phyloP scores from a whole-genome alignment of 1,140 invertebrate species.

The Drosophila truncata region DNA sequence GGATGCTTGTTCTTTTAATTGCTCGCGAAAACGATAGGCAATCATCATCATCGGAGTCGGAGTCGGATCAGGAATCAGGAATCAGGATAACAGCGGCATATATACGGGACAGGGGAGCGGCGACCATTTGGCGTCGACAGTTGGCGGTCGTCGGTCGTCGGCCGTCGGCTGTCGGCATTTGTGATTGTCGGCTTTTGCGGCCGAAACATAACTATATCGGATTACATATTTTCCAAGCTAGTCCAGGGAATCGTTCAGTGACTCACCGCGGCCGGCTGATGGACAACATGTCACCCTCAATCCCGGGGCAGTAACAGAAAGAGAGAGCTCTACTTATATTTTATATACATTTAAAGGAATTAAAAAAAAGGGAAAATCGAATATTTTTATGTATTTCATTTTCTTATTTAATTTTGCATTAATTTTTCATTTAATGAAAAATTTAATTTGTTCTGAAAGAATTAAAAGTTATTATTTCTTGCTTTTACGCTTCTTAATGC shows the following conservation, averaged over 20 bases:
- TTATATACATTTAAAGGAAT: neutral
- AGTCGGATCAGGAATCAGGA: conserved; percentile 35
- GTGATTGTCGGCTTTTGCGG: conserved; percentile 78
- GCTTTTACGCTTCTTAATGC: conserved; percentile 57
- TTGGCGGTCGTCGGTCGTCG: conserved; percentile 37
- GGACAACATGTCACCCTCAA: conserved; percentile 27
- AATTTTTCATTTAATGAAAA: too few species aligned
- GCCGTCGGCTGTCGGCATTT: conserved; percentile 51
- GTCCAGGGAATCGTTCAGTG: neutral
- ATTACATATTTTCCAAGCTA: conserved; percentile 53
- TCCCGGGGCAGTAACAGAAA: neutral
- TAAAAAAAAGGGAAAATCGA: neutral
- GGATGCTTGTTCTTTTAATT: conserved; percentile 80
- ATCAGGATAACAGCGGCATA: conserved; percentile 26
- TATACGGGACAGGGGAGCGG: conserved; percentile 1
- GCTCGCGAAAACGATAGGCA: conserved; percentile 79
- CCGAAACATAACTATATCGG: conserved; percentile 75
- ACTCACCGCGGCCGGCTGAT: conserved; percentile 12
- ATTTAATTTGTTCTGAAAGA: neutral
- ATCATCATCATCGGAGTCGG: conserved; percentile 61
- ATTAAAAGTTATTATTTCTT: conserved; percentile 81
- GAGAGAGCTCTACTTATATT: neutral
- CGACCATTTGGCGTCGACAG: conserved; percentile 58
- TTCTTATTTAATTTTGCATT: too few species aligned
- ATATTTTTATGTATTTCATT: neutral